phyloP scores from a whole-genome alignment of 2,113 vertebrate genomes.

The Sakesphorus luctuosus region DNA sequence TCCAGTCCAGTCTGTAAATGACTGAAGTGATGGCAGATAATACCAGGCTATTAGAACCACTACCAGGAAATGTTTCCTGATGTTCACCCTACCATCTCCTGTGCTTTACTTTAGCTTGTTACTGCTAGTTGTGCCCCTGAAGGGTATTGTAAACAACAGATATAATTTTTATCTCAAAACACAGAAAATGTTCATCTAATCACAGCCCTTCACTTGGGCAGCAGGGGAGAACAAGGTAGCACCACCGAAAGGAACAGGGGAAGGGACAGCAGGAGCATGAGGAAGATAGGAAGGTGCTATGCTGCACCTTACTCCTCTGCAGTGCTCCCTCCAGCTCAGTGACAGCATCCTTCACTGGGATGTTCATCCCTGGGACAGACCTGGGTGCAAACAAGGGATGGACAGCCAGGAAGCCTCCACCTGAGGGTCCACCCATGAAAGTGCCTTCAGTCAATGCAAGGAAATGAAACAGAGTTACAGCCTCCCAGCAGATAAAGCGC shows the following conservation, averaged over 20 bases:
- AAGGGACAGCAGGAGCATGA: neutral
- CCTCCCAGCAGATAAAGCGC: neutral
- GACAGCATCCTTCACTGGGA: neutral
- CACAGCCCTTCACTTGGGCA: neutral
- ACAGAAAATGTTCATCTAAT: neutral
- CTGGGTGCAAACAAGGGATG: neutral
- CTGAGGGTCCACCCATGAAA: neutral
- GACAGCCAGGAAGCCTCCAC: neutral
- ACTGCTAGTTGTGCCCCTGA: neutral
- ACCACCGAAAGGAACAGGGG: neutral
- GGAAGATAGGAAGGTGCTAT: neutral
- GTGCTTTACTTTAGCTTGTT: neutral
- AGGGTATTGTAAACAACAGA: neutral
- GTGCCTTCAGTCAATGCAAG: neutral
- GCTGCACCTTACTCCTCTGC: neutral
- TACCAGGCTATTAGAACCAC: neutral
- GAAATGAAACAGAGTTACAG: neutral
- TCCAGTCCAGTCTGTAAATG: neutral
- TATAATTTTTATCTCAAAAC: neutral
- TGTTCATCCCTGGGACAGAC: accelerated
- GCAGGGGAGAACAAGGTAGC: neutral
- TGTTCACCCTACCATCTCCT: neutral
- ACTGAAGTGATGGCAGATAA: neutral
- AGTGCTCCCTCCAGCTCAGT: neutral
- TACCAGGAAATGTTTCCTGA: neutral